Evolutionary conservation across 2,113 vertebrate species (phyloP).

Genomic region (Zapornia atra): DNA sequence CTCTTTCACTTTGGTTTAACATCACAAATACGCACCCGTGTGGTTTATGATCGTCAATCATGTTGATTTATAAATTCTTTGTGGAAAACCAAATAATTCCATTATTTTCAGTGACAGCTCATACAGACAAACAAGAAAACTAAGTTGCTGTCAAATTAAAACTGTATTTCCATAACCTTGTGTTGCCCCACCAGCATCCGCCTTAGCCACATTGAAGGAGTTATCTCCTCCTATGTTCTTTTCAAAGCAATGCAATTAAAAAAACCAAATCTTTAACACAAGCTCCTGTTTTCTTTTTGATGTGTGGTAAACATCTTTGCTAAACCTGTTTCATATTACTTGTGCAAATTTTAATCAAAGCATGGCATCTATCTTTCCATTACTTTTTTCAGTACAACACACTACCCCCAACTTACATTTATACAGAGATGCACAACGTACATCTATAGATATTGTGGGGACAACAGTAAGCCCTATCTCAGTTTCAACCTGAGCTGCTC

Average conservation of each 20-base stretch:
- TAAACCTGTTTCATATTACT: not conserved
- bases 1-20: not conserved
- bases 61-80: not conserved
- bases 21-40: rapidly evolving
- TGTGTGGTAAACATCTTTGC: not conserved
- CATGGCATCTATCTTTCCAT: not conserved
- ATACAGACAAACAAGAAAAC: not conserved
- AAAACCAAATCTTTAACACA: not conserved
- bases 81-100: not conserved
- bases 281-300: not conserved
- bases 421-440: not conserved
- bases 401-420: not conserved
- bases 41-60: not conserved
- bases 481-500: not conserved
- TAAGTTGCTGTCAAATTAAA: not conserved
- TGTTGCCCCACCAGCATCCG: not conserved
- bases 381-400: not conserved
- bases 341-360: not conserved
- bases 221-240: not conserved
- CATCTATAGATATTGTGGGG: not conserved
- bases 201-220: not conserved
- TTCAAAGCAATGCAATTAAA: too few species aligned
- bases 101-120: not conserved
- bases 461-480: not conserved
- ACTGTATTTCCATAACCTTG: not conserved